Evolutionary conservation across 1,140 invertebrate species (phyloP), one percentile per base, ranked within the genome.

Genomic region (Kradibia gibbosae): DNA sequence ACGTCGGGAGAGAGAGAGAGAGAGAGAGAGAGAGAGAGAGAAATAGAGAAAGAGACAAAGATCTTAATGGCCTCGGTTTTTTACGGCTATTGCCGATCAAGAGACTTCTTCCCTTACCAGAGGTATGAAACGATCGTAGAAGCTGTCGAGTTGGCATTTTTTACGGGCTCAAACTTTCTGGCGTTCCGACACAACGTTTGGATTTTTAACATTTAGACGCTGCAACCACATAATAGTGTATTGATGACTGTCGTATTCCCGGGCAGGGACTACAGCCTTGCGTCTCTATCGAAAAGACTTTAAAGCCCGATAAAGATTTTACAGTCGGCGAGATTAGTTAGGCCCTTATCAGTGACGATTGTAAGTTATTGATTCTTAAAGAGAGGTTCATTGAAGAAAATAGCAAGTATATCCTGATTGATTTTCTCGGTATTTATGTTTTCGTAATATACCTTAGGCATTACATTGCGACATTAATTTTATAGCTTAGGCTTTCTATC

Each of bases 31-130:
- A 57, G 22, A 28, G 55, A 28, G 62, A 36, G 10, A 28, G 60
- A 67, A 22, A 39, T 34, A 67, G 22, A 67, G 7, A 3, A 4
- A 71, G 62, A 86, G 88, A 89, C 87, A 87, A 88, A 73, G 84
- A 89, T 89, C 88, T 89, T 86, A 88, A 89, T 85, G 87, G 86
- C 83, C 81, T 84, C 77, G 79, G 50, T 80, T 82, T 81, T 87
- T 81, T 82, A 72, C 79, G 72, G 75, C 85, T 83, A 87, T 89
- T 87, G 85, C 83, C 85, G 86, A 88, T 87, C 86, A 80, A 86
- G 85, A n/a, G 65, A 72, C 80, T 76, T 70, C 72, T 81, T 74
- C 48, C 22, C 60, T 53, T 48, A n/a, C 28, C 36, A 34, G 70
- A 31, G 67, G 82, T 79, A 82, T 74, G 75, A 83, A 83, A 74